Conservation (phyloP, 2,797 vertebrate species). For the Hemibagrus guttatus region DNA sequence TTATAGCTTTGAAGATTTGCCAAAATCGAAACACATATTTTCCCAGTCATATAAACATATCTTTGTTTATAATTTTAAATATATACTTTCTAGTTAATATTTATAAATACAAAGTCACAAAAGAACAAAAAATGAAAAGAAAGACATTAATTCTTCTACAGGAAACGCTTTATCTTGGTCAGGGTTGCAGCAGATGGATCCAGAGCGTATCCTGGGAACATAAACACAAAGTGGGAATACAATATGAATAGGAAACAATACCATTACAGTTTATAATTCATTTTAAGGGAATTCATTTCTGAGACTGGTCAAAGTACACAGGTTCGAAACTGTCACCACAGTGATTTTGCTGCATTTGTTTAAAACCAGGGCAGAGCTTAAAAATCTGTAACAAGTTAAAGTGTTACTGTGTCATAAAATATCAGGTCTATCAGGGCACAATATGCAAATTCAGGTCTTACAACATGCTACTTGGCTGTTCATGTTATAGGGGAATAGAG, state of each 20-base stretch:
- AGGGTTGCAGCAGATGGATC: not conserved
- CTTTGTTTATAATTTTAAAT: not conserved
- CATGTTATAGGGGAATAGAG: not conserved
- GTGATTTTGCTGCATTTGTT: not conserved
- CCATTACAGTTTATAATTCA: not conserved
- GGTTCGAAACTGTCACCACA: not conserved
- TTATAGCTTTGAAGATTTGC: not conserved
- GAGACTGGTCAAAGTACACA: not conserved
- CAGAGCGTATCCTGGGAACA: not conserved
- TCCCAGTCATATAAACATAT: not conserved
- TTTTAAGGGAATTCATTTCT: not conserved
- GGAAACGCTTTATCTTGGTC: not conserved
- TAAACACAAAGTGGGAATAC: not conserved
- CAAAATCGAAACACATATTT: not conserved
- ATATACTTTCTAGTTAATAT: not conserved
- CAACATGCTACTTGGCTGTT: not conserved
- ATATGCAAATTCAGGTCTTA: no score
- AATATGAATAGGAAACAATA: no score
- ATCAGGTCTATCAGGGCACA: not conserved
- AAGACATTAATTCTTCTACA: not conserved
- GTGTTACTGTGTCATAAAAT: not conserved
- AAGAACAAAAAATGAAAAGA: not conserved
- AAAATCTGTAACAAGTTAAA: not conserved
- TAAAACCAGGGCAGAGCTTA: not conserved
- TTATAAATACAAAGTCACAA: not conserved